A percentile compares a stretch with the other conserved stretches of the same genome.
Evolutionary conservation across 2,888 invertebrate species (phyloP).

Genomic region (Diarsia brunnea): DNA sequence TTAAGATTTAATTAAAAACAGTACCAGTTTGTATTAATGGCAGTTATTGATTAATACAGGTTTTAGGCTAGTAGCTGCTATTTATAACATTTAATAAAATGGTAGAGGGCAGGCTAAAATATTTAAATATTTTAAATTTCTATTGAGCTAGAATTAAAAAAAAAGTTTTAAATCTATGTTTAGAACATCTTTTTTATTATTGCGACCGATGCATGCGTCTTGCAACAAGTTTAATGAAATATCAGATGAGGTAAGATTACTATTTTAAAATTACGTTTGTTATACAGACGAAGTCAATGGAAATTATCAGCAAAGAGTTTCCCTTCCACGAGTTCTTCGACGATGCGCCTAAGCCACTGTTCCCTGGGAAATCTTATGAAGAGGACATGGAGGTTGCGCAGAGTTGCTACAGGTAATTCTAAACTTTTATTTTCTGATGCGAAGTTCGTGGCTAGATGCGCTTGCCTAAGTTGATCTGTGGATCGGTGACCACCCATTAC

Average conservation of each 20-base stretch:
- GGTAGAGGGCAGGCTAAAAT: background rate
- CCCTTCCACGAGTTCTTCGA: constrained; percentile 98
- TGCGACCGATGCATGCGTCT: too few species aligned
- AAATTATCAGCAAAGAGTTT: constrained; percentile 94
- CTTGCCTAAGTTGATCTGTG: too few species aligned
- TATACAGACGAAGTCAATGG: constrained; percentile 74
- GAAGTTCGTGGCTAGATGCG: too few species aligned
- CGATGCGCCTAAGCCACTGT: constrained; percentile 98
- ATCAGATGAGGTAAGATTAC: background rate
- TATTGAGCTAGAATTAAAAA: too few species aligned
- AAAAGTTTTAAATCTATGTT: too few species aligned
- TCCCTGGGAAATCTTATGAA: constrained; percentile 94
- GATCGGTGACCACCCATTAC: too few species aligned
- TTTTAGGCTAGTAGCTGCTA: background rate
- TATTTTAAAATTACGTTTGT: constrained; percentile 28
- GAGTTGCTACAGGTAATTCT: constrained; percentile 95
- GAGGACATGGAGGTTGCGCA: constrained; percentile 97
- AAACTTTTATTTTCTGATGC: background rate
- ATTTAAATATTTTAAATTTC: background rate
- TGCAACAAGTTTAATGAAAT: too few species aligned
- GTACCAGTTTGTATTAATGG: too few species aligned
- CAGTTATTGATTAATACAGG: background rate
- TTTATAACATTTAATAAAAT: background rate
- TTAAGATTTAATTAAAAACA: too few species aligned
- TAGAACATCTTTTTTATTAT: too few species aligned